phyloP scores from a whole-genome alignment of 2,113 vertebrate species.

The Solea solea region DNA sequence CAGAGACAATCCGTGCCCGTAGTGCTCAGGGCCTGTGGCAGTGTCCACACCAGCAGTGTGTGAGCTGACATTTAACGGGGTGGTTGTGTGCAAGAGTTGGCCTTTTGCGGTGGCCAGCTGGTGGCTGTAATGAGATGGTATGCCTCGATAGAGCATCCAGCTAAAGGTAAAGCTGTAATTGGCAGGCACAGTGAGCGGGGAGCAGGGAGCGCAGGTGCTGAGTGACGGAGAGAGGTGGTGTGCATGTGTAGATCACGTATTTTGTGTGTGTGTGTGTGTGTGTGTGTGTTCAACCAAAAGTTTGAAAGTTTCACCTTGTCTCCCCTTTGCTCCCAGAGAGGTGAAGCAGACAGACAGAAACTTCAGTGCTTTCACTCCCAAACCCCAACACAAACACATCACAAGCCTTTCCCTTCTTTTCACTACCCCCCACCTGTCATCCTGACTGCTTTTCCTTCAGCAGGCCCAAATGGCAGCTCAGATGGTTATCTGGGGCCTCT shows the following conservation, averaged over 20 bases:
- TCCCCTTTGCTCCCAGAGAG: conserved; percentile 58
- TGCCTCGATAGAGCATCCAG: conserved; percentile 70
- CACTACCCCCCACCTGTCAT: conserved; percentile 39
- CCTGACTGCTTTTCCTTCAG: conserved; percentile 65
- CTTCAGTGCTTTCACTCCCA: conserved; percentile 31
- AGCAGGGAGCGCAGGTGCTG: conserved; percentile 68
- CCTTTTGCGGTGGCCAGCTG: conserved; percentile 80
- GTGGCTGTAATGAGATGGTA: conserved; percentile 79
- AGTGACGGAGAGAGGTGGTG: conserved; percentile 32
- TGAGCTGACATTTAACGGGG: conserved; percentile 75
- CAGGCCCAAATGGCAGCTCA: conserved; percentile 74
- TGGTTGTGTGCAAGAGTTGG: conserved; percentile 57
- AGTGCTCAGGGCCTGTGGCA: conserved; percentile 6
- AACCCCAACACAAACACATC: conserved; percentile 23
- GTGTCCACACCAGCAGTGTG: conserved; percentile 33
- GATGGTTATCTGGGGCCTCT: conserved; percentile 78
- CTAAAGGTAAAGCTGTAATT: conserved; percentile 77
- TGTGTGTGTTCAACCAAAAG: background rate
- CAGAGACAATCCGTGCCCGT: background rate
- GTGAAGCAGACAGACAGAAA: conserved; percentile 51
- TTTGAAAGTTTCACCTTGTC: conserved; percentile 49
- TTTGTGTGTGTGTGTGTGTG: conserved; percentile 9
- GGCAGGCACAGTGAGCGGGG: conserved; percentile 26
- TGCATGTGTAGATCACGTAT: background rate
- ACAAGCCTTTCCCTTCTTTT: background rate